phyloP scores from a whole-genome alignment of 2,113 vertebrate species.

The Hipposideros armiger region DNA sequence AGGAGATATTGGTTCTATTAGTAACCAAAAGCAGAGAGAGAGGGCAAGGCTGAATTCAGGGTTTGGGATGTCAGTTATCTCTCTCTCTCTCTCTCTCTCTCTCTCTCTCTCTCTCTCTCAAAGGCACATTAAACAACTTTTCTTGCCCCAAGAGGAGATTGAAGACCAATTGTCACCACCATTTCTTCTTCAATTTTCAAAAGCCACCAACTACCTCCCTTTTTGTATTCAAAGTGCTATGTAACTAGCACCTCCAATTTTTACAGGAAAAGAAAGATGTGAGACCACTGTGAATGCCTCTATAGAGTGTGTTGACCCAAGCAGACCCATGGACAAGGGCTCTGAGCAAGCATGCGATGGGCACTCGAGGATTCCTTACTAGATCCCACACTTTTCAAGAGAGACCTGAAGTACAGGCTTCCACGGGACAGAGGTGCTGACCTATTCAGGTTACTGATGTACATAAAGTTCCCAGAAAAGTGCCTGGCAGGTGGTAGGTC shows the following conservation, averaged over 20 bases:
- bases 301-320: not conserved
- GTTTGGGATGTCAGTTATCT: not conserved
- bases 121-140: not conserved
- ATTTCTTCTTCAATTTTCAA: not conserved
- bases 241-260: not conserved
- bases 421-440: not conserved
- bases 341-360: not conserved
- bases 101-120: not conserved
- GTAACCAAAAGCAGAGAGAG: not conserved
- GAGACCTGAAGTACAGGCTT: not conserved
- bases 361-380: not conserved
- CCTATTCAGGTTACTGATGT: not conserved
- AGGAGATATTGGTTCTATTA: not conserved
- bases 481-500: not conserved
- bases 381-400: not conserved
- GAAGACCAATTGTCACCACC: not conserved
- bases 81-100: not conserved
- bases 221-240: not conserved
- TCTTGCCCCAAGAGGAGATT: not conserved
- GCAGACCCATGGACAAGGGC: rapidly evolving
- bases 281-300: not conserved
- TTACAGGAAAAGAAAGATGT: not conserved
- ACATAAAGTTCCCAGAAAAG: not conserved
- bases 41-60: not conserved
- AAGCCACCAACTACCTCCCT: not conserved